Percentiles rank a stretch among this genome's conserved stretches.
These are phyloP conservation scores for Harpagifer antarcticus DNA, from an alignment of 2,797 vertebrate genomes.

Conservation along the genomic window DNA sequence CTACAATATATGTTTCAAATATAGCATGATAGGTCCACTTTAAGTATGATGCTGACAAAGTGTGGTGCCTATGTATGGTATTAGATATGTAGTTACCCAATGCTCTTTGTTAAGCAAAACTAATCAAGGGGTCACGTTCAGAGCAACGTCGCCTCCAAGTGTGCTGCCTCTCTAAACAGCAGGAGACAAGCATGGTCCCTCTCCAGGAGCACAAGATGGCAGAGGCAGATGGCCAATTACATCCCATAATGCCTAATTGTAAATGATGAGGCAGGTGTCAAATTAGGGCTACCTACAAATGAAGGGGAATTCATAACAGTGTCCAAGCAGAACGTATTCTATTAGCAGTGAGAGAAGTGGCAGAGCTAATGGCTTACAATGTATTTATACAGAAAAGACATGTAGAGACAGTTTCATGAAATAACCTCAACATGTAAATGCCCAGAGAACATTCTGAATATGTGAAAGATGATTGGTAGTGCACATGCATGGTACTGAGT, in stretches of 20 bases:
- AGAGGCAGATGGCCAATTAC: conserved; percentile 86
- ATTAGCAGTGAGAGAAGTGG: conserved; percentile 19
- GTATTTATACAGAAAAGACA: background rate
- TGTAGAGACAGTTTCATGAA: background rate
- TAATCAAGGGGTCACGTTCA: conserved; percentile 39
- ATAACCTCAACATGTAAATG: conserved; percentile 2
- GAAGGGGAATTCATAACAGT: conserved; percentile 56
- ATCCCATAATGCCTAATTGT: conserved; percentile 85
- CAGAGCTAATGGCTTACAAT: background rate
- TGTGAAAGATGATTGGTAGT: conserved; percentile 21
- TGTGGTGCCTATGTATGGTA: too few relatives aligned
- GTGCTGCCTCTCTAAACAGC: conserved; percentile 71
- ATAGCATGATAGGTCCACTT: too few relatives aligned
- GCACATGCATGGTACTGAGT: conserved; percentile 6
- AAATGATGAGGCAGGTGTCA: conserved; percentile 87
- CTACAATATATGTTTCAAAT: too few relatives aligned
- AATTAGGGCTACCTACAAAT: conserved; percentile 82
- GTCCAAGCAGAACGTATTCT: conserved; percentile 24
- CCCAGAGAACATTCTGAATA: background rate
- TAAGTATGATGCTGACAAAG: background rate
- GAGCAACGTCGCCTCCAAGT: conserved; percentile 52
- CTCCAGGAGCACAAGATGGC: conserved; percentile 84
- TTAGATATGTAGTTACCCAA: background rate
- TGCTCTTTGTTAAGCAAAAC: conserved; percentile 24
- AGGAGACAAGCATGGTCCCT: conserved; percentile 75